A percentile compares a stretch with the other conserved stretches of the same genome.
Conservation (phyloP, 2,113 vertebrate species). For the Megaptera novaeangliae region DNA sequence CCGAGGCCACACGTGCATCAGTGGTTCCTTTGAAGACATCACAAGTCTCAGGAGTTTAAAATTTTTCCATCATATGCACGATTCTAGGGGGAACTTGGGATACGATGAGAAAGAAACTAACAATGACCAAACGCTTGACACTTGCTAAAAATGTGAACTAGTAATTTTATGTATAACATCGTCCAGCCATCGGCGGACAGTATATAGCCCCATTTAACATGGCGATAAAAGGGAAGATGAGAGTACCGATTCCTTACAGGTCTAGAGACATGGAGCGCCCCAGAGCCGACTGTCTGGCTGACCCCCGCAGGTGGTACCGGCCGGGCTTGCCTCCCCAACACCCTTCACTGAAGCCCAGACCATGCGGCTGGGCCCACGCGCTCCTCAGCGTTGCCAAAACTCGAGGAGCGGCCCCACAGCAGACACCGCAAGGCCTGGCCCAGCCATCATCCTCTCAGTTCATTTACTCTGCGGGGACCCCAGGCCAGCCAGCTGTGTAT, state of each 20-base stretch:
- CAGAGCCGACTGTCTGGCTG: neutral
- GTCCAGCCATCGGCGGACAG: neutral
- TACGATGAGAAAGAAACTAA: neutral
- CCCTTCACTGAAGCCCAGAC: neutral
- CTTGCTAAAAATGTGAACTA: neutral
- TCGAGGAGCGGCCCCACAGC: fast-evolving
- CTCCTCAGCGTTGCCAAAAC: neutral
- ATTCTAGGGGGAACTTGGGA: neutral
- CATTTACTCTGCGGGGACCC: neutral
- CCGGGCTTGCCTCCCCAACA: neutral
- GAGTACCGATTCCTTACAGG: neutral
- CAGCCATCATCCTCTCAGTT: neutral
- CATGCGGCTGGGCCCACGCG: conserved; percentile 7
- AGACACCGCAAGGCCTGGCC: neutral
- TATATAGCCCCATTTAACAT: neutral
- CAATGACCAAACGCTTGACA: neutral
- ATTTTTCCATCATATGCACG: conserved; percentile 70
- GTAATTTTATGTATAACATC: neutral
- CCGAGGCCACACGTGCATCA: conserved; percentile 45
- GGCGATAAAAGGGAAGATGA: neutral
- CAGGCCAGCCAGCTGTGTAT: fast-evolving
- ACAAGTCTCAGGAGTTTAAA: conserved; percentile 48
- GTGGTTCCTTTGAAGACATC: conserved; percentile 76
- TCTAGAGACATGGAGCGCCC: neutral
- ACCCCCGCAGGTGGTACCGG: too few relatives aligned